These are phyloP conservation scores for Crotalus helleri DNA, from an alignment of 2,113 vertebrate species.

Conservation along the genomic window DNA sequence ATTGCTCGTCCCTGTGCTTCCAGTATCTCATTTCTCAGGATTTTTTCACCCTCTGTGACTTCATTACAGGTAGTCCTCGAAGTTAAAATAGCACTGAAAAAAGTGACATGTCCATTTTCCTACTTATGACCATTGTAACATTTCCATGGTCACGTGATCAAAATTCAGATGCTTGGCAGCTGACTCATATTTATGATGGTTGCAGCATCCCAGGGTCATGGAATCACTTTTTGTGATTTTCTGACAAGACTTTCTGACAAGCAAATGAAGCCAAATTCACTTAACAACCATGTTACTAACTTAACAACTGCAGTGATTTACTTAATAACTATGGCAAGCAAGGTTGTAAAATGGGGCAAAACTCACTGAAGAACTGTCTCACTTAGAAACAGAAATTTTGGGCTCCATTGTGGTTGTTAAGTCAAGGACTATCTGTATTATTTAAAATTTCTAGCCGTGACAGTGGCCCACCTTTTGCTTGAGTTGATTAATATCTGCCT, in stretches of 20 bases:
- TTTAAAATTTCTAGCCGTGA: neutral
- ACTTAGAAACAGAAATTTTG: too few relatives aligned
- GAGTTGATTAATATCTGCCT: neutral
- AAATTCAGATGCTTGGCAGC: too few relatives aligned
- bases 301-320: too few relatives aligned
- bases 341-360: too few relatives aligned
- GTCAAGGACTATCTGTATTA: neutral
- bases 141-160: too few relatives aligned
- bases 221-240: neutral
- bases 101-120: neutral
- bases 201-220: neutral
- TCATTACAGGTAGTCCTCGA: neutral
- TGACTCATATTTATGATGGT: too few relatives aligned
- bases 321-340: too few relatives aligned
- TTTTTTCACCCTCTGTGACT: neutral
- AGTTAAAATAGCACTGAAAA: neutral
- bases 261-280: neutral
- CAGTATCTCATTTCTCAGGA: neutral
- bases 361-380: too few relatives aligned
- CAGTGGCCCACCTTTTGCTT: neutral
- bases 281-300: neutral
- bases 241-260: neutral
- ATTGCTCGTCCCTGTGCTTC: neutral
- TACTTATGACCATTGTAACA: neutral
- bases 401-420: too few relatives aligned